phyloP scores from a whole-genome alignment of 2,113 vertebrate species.

The Acinonyx jubatus region DNA sequence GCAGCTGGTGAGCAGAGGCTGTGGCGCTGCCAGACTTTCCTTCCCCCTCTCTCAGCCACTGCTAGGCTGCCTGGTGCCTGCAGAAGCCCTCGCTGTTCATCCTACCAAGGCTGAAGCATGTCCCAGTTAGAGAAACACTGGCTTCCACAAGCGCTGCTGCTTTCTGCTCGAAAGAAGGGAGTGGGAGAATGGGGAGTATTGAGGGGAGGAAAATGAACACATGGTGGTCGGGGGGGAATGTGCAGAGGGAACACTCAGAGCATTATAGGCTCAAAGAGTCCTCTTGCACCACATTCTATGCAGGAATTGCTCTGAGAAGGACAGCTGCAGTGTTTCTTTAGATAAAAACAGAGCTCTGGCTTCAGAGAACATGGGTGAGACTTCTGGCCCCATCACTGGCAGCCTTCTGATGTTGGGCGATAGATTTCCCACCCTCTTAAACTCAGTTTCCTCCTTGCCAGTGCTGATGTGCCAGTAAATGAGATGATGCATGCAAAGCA shows the following conservation, averaged over 20 bases:
- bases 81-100: neutral
- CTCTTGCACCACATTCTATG: neutral
- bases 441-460: neutral
- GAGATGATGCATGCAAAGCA: neutral
- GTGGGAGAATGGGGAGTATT: rapidly evolving
- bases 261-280: neutral
- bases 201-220: neutral
- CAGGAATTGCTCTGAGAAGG: neutral
- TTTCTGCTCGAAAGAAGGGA: neutral
- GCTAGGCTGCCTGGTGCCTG: neutral
- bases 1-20: rapidly evolving
- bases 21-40: neutral
- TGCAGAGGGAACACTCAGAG: neutral
- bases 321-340: neutral
- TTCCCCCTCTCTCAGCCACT: neutral
- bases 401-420: neutral
- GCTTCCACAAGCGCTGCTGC: neutral
- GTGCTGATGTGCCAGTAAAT: neutral
- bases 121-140: neutral
- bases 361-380: neutral
- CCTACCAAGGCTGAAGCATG: neutral
- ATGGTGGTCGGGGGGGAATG: neutral
- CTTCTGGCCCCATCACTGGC: neutral
- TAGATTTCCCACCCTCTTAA: neutral
- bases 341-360: neutral